Base-by-base conservation (phyloP, 64 coral and sea anemone genomes). In the Montipora cactus region DNA sequence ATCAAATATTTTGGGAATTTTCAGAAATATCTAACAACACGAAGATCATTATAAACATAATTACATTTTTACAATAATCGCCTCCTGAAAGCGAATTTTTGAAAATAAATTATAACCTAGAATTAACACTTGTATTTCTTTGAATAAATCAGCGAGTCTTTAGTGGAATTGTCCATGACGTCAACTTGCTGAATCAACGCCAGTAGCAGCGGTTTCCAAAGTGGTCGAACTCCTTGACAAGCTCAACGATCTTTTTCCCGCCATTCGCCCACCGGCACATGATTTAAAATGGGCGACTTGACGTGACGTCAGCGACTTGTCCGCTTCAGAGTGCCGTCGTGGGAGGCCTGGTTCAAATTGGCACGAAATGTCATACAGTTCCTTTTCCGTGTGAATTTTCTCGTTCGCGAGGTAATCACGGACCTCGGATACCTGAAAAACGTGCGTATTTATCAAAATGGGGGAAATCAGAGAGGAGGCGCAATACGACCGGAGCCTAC, bases 321-420 rank as follows among this genome's bases (percentile, higher is more conserved):
- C 95, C 9, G 95, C 74, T 48, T 97, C 95, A 4, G 95, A 97
- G 49, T 97, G 89, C 20, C 95, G 52, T 4, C 95, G 81, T 4
- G 88, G 81, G 14, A 81, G 91, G 72, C 62, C 81, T 81, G 97
- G 92, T 85, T 99, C 97, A 19, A 99, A 87, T 72, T 96, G 92
- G 15, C 97, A 87, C 5, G 97, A 99, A 49, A 99, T 94, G 74
- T 88, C 90, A 76, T 99, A 90, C 49, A 99, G 89, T 20, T 99
- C 95, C 67, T 91, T 95, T 59, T 99, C 97, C 3, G 97, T 94
- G 49, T 93, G 67, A 22, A 91, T 79, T 23, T 99, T 89, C 16
- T 96, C 92, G 74, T 87, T 96, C 2, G 96, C 75, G 9, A 99
- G 89, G 74, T 92, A 96, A 51, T 99, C 94, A 5, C 89, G 83